Evolutionary conservation across 2,797 vertebrate species (phyloP).

Genomic region (Hyperoplus immaculatus): DNA sequence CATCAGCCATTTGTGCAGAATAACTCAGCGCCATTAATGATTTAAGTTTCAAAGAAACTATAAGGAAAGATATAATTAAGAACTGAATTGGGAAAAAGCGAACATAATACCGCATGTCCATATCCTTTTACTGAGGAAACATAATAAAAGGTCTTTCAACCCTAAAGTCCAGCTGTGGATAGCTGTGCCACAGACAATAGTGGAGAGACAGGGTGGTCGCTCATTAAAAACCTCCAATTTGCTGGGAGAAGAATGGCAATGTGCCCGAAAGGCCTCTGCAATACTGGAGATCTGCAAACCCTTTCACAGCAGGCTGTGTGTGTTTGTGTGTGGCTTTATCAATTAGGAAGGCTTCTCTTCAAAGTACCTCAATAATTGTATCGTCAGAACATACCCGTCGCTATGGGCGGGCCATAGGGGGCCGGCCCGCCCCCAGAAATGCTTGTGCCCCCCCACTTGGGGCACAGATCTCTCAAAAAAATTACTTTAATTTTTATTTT

Average conservation of each 20-base stretch:
- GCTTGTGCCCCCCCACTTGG: too few species aligned
- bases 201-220: conserved; percentile 70
- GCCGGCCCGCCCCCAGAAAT: too few species aligned
- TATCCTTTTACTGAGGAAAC: conserved; percentile 64
- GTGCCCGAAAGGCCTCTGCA: conserved; percentile 57
- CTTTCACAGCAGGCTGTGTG: conserved; percentile 61
- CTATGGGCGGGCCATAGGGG: too few species aligned
- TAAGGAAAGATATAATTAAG: conserved; percentile 26
- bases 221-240: conserved; percentile 81
- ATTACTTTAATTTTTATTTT: too few species aligned
- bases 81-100: conserved; percentile 30
- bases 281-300: conserved; percentile 51
- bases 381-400: conserved; percentile 62
- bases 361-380: conserved; percentile 84
- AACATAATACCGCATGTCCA: conserved; percentile 49
- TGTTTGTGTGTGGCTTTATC: conserved; percentile 70
- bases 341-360: conserved; percentile 79
- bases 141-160: conserved; percentile 66
- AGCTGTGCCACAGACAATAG: conserved; percentile 66
- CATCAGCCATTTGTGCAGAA: conserved; percentile 13
- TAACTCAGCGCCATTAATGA: conserved; percentile 4
- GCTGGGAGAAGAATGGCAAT: conserved; percentile 75
- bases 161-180: conserved; percentile 67
- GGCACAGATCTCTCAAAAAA: too few species aligned
- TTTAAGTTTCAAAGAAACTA: conserved; percentile 40